These are phyloP conservation scores for Takifugu flavidus DNA, from an alignment of 2,113 vertebrate species.

Conservation along the genomic window DNA sequence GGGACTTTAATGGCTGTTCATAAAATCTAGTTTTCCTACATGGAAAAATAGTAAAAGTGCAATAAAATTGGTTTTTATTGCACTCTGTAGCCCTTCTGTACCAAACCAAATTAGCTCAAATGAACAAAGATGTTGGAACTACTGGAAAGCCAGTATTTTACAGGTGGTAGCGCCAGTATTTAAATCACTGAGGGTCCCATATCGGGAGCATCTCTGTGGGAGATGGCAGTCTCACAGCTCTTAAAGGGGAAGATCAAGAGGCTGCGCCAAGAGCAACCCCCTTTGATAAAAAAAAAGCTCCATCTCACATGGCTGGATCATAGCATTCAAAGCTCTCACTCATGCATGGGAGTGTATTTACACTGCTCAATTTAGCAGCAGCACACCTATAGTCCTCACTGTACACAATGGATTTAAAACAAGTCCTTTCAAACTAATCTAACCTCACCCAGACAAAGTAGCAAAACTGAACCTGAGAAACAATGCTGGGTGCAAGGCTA, in stretches of 20 bases:
- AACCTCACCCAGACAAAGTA: too few species aligned
- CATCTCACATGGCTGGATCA: constrained; percentile 38
- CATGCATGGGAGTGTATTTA: constrained; percentile 44
- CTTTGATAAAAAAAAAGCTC: constrained; percentile 50
- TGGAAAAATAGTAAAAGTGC: constrained; percentile 4
- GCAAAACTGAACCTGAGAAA: too few species aligned
- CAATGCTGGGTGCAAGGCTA: too few species aligned
- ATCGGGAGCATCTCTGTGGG: constrained; percentile 47
- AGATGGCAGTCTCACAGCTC: constrained; percentile 42
- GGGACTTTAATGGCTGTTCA: background rate
- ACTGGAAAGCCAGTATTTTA: constrained; percentile 9
- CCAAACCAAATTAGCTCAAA: constrained; percentile 9
- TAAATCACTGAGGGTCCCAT: constrained; percentile 20
- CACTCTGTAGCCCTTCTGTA: background rate
- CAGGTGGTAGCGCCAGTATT: constrained; percentile 25
- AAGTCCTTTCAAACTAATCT: too few species aligned
- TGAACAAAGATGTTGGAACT: constrained; percentile 11
- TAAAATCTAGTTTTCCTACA: background rate
- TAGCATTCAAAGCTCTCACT: constrained; percentile 34
- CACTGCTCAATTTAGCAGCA: constrained; percentile 31
- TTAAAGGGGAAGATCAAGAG: constrained; percentile 55
- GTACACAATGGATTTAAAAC: constrained; percentile 1
- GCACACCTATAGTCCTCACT: constrained; percentile 18
- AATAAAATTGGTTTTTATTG: background rate
- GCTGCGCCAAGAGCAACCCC: constrained; percentile 41